phyloP scores from a whole-genome alignment of 2,797 vertebrate species.

The Lacerta viridis region DNA sequence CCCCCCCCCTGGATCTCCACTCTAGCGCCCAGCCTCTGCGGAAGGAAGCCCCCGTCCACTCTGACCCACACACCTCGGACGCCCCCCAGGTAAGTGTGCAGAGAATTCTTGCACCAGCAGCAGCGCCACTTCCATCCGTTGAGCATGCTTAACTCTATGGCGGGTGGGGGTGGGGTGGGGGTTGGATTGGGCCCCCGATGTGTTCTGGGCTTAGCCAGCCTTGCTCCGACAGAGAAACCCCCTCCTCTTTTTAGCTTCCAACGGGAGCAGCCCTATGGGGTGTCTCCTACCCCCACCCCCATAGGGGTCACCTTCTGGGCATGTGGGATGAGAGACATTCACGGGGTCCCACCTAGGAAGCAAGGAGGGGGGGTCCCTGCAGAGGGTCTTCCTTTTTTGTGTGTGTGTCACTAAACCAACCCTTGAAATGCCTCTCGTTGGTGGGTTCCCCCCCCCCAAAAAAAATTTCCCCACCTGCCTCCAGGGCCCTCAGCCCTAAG shows the following conservation, averaged over 20 bases:
- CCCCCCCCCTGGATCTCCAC: not conserved
- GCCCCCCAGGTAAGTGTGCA: slow-evolving; percentile 27
- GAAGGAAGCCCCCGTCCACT: not conserved
- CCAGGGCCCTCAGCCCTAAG: not conserved
- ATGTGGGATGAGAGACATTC: too few relatives aligned
- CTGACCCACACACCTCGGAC: not conserved
- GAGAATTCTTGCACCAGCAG: not conserved
- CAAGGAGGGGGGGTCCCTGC: not conserved
- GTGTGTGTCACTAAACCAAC: too few relatives aligned
- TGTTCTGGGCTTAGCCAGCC: too few relatives aligned
- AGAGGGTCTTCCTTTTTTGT: not conserved
- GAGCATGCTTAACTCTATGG: too few relatives aligned
- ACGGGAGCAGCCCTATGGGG: not conserved
- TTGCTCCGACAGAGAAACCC: too few relatives aligned
- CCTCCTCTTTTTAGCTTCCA: too few relatives aligned
- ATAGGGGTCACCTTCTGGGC: not conserved
- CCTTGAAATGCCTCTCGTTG: too few relatives aligned
- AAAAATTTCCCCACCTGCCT: too few relatives aligned
- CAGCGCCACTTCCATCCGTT: not conserved
- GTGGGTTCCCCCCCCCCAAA: too few relatives aligned
- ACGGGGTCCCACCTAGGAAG: too few relatives aligned
- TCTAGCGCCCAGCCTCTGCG: not conserved
- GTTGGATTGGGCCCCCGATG: not conserved
- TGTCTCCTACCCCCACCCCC: not conserved
- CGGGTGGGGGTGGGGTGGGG: too few relatives aligned